Evolutionary conservation across 2,888 invertebrate genomes (phyloP).

Genomic region (Leucophenga montana): DNA sequence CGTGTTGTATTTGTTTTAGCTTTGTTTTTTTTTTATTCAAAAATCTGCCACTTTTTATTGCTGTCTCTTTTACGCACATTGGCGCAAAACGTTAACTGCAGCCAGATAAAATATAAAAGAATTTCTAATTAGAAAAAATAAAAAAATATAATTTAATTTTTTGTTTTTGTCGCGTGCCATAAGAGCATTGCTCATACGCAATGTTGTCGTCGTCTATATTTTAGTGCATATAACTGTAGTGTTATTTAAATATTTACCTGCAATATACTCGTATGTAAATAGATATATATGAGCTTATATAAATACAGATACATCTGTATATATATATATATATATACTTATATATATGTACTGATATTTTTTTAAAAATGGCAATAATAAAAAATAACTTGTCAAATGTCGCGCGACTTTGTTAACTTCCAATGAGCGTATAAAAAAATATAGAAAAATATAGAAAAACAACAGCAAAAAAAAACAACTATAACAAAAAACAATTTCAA

Average conservation of each 20-base stretch:
- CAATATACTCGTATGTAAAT: conserved; percentile 19
- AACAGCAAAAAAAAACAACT: conserved; percentile 6
- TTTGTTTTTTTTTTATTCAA: neutral
- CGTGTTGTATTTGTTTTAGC: conserved; percentile 15
- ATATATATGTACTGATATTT: conserved; percentile 36
- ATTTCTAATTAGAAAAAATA: too few relatives aligned
- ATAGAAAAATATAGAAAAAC: conserved; percentile 33
- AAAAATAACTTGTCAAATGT: conserved; percentile 61
- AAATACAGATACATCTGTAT: conserved; percentile 25
- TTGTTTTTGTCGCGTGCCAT: conserved; percentile 12
- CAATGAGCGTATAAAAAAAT: conserved; percentile 24
- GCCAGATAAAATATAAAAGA: neutral
- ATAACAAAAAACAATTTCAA: neutral
- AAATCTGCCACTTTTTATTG: neutral
- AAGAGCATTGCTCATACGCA: conserved; percentile 38
- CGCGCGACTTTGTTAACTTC: conserved; percentile 53
- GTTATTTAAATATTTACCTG: neutral
- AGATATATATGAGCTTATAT: conserved; percentile 31
- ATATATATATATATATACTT: conserved; percentile 29
- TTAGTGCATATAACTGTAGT: neutral
- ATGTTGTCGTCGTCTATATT: neutral
- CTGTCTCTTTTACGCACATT: too few relatives aligned
- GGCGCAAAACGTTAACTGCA: neutral
- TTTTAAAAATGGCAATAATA: conserved; percentile 48
- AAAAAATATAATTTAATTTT: too few relatives aligned